Conservation (phyloP, 2,113 vertebrate genomes). For the Colaptes auratus region DNA sequence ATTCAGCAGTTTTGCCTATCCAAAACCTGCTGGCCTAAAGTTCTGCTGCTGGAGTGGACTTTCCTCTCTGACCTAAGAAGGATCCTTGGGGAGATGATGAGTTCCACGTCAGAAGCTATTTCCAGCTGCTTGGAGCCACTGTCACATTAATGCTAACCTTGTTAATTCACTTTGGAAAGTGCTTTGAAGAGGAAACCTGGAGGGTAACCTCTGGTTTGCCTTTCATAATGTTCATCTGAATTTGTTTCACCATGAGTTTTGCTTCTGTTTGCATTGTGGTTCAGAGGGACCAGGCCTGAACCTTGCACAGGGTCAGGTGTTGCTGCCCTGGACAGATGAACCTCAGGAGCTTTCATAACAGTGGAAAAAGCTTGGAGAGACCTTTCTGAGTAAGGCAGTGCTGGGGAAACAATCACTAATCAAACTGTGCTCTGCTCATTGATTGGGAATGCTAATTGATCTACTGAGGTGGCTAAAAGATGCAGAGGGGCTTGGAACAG, state of each 20-base stretch:
- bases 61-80: background rate
- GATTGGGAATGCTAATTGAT: background rate
- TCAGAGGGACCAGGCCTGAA: constrained; percentile 19
- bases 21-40: background rate
- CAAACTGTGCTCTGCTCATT: background rate
- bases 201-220: constrained; percentile 13
- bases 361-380: background rate
- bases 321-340: background rate
- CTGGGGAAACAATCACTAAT: background rate
- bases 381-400: background rate
- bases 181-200: constrained; percentile 1
- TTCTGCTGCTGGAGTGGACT: background rate
- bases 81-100: background rate
- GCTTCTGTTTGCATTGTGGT: background rate
- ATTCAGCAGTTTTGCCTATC: background rate
- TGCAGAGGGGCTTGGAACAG: background rate
- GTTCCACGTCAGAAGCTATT: background rate
- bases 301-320: background rate
- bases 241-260: background rate
- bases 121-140: background rate
- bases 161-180: constrained; percentile 27
- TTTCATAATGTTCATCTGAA: background rate
- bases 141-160: constrained; percentile 22
- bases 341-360: background rate
- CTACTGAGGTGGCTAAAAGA: background rate